Base-by-base conservation (phyloP, 2,888 invertebrate genomes). In the Nomada ruficornis region DNA sequence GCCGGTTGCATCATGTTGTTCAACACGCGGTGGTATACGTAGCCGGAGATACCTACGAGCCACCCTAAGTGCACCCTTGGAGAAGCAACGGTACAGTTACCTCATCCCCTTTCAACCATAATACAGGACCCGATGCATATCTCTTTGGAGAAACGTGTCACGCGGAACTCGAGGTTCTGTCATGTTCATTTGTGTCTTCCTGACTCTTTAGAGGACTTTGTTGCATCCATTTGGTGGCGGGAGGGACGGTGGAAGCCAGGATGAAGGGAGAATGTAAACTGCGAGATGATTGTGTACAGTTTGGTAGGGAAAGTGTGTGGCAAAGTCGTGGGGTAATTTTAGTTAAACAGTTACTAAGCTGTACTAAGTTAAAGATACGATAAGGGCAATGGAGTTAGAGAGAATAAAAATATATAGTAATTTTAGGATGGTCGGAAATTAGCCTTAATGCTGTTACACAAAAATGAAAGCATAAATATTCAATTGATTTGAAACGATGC, bases 1-100 rank as follows among this genome's bases (percentile, higher is more conserved):
- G 82, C 84, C 71, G 80, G 76, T 78, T 81, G 72, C 47, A 82
- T 84, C 81, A 74, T 76, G 83, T 55, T 75, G 80, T 73, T 73
- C 68, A 69, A 69, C 73, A 77, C 59, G 65, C 79, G 77, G 57
- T 59, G 50, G 60, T 74, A 52, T 69, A 60, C 36, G 70, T 62
- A 62, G 47, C 4, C 5, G 7, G 54, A 71, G 65, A 54, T 80
- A 73, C 69, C 72, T 79, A 72, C 74, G 57, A 84, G 74, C 78
- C 77, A 65, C 63, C 55, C 63, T 75, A 83, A 86, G 85, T 85
- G 80, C 80, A 1, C 50, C 70, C 29, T 77, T 63, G 54, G 79
- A 82, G 80, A 80, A 71, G 77, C 78, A 67, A 54, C n/a, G 50
- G 15, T 10, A 23, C 62, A 72, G 76, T 80, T 86, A 75, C 86